Conservation (phyloP, 2,888 invertebrate genomes). For the Laothoe populi region DNA sequence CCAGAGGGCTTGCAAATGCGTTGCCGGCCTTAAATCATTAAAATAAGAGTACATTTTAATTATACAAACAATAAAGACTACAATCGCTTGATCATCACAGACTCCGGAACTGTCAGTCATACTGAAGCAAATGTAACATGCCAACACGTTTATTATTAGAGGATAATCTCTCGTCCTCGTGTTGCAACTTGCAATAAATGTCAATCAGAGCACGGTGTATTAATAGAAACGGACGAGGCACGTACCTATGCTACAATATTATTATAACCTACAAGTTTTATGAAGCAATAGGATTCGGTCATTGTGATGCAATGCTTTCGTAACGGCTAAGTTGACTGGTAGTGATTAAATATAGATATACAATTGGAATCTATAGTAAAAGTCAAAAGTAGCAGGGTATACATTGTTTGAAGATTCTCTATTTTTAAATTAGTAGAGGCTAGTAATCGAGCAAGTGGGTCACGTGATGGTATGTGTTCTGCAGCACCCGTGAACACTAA, state of each 20-base stretch:
- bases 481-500: no score
- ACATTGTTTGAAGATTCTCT: no score
- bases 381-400: no score
- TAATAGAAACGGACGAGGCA: slow-evolving; percentile 38
- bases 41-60: no score
- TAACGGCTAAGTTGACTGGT: background rate
- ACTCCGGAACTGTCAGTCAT: slow-evolving; percentile 7
- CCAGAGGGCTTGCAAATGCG: no score
- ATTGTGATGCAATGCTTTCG: background rate
- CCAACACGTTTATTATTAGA: slow-evolving; percentile 37
- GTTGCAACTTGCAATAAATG: slow-evolving; percentile 47
- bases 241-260: slow-evolving; percentile 28
- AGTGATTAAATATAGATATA: background rate
- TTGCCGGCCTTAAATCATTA: no score
- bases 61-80: background rate
- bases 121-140: slow-evolving; percentile 20
- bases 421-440: no score
- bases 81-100: background rate
- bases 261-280: slow-evolving; percentile 30
- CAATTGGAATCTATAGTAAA: no score
- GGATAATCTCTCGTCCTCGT: slow-evolving; percentile 32
- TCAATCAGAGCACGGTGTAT: slow-evolving; percentile 41
- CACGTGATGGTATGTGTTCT: no score
- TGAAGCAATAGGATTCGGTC: slow-evolving; percentile 1
- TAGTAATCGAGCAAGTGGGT: no score